Evolutionary conservation across 2,888 invertebrate genomes (phyloP), one percentile per base, ranked within the genome.

Genomic region (Drosophila mimetica): DNA sequence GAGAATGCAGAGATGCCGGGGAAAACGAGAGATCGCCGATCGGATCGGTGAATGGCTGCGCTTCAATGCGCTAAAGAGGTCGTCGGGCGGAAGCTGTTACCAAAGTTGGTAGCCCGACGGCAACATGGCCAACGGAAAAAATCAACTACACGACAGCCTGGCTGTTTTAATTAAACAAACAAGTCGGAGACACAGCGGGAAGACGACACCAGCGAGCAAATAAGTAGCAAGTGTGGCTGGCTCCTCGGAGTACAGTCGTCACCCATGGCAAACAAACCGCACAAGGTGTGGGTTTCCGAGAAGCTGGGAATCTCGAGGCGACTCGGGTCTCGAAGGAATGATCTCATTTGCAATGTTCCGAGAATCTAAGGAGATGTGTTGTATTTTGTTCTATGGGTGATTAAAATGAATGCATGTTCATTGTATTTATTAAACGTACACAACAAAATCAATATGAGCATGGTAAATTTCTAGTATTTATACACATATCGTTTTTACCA

Each of bases 91-190:
- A 88, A 86, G 88, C 84, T 88, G 83, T 83, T 73, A 75, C 86
- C 82, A 83, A 83, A 83, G 80, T 88, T 88, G 82, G 83, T 69
- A 87, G 74, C 59, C 34, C 41, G 46, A 28, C 71, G 34, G 50
- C 50, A 52, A 11, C 41, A 44, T 25, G 42, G 25, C 7, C 42
- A 44, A 14, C 55, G 32, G 48, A 25, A 41, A 57, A 28, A 67
- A 51, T 14, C 59, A 53, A 54, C 54, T 30, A 20, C 67, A 47
- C 69, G 47, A 42, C 74, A 81, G 60, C 52, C 69, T 67, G 79
- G 66, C 76, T 82, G 82, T 74, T 86, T 82, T 82, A 82, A 82
- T 82, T 82, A 87, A 87, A 87, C 70, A 82, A 82, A 82, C 83
- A 81, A 66, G 84, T 47, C 67, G 59, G 65, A 65, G 63, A 34